Conservation (phyloP, 2,113 vertebrate species). For the Malurus melanocephalus region DNA sequence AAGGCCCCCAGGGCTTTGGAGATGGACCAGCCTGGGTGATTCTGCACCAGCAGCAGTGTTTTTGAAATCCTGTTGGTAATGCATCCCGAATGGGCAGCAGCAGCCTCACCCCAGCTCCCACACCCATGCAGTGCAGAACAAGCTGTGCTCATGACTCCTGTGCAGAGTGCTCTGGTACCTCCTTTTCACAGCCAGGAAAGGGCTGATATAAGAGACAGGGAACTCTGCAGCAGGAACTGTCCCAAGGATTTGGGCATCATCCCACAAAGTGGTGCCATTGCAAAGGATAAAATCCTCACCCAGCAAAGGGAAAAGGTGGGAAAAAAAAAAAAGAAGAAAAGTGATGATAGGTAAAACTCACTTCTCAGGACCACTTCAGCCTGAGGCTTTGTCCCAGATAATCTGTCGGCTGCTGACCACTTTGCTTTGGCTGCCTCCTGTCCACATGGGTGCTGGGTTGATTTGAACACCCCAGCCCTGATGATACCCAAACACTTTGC, state of each 20-base stretch:
- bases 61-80: background rate
- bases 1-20: background rate
- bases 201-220: background rate
- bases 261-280: background rate
- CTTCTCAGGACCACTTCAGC: background rate
- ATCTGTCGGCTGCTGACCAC: background rate
- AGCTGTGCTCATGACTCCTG: background rate
- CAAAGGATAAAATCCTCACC: background rate
- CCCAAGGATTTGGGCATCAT: background rate
- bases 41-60: background rate
- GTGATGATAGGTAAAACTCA: background rate
- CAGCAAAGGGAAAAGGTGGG: background rate
- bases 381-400: background rate
- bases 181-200: background rate
- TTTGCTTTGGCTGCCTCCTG: background rate
- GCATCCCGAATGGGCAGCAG: background rate
- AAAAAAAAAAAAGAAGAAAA: no score
- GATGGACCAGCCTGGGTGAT: background rate
- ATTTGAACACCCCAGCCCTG: background rate
- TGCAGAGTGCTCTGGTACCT: background rate
- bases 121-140: background rate
- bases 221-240: background rate
- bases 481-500: accelerated
- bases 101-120: background rate
- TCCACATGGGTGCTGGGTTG: accelerated